Percentiles rank a stretch among this genome's conserved stretches.
Evolutionary conservation across 2,113 vertebrate genomes (phyloP).

Genomic region (Xenopus laevis): DNA sequence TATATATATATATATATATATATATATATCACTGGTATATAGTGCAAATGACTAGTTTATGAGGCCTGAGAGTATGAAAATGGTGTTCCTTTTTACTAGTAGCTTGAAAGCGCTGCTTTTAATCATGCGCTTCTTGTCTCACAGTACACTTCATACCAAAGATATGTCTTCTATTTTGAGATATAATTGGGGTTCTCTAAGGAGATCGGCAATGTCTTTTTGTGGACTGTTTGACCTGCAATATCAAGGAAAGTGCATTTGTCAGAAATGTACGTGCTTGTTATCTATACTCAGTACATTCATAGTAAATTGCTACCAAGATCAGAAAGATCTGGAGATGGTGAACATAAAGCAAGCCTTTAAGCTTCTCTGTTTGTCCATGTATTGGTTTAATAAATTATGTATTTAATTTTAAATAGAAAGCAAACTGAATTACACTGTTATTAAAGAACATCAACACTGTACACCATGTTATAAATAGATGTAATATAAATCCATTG

Average conservation of each 20-base stretch:
- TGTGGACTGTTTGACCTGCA: conserved; percentile 19
- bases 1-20: no score
- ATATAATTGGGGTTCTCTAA: conserved; percentile 37
- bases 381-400: no score
- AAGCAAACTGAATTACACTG: no score
- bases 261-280: conserved; percentile 19
- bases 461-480: no score
- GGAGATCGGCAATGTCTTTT: conserved; percentile 22
- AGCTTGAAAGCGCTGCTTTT: conserved; percentile 9
- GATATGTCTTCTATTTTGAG: conserved; percentile 14
- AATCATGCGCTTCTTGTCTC: conserved; percentile 7
- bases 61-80: not conserved
- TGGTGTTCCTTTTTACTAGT: conserved; percentile 3
- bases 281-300: conserved; percentile 25
- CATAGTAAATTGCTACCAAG: conserved; percentile 16
- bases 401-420: no score
- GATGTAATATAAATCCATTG: no score
- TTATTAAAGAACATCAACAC: no score
- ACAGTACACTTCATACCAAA: conserved; percentile 1
- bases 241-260: not conserved
- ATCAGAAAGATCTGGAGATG: not conserved
- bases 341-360: no score
- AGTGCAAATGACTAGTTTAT: no score
- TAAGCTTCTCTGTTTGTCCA: no score
- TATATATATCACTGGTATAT: no score